phyloP scores from a whole-genome alignment of 2,888 invertebrate species.

The Ephialtes manifestator region DNA sequence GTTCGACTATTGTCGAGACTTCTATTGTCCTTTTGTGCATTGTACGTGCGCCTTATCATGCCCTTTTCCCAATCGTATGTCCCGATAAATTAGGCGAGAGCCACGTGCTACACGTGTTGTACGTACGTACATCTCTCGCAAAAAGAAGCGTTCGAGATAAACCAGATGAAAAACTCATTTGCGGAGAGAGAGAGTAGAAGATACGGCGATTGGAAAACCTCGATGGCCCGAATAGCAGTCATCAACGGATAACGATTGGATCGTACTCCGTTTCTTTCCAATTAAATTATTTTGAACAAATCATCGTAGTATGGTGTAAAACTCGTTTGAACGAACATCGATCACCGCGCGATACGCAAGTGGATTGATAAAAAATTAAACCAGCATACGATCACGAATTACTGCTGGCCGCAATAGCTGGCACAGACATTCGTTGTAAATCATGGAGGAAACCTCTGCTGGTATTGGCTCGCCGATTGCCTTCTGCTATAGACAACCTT shows the following conservation, averaged over 20 bases:
- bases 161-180: conserved; percentile 59
- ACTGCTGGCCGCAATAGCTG: conserved; percentile 41
- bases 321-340: conserved; percentile 3
- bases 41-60: conserved; percentile 68
- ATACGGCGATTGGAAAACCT: conserved; percentile 28
- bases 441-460: conserved; percentile 63
- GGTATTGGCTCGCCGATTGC: conserved; percentile 70
- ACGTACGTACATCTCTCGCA: conserved; percentile 24
- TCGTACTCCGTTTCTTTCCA: background rate
- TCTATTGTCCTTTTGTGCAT: conserved; percentile 71
- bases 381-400: conserved; percentile 49
- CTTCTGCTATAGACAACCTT: conserved; percentile 62
- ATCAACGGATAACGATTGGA: background rate
- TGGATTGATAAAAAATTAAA: conserved; percentile 57
- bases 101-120: conserved; percentile 66
- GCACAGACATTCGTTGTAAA: conserved; percentile 67
- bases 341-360: conserved; percentile 14
- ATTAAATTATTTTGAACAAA: background rate
- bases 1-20: conserved; percentile 63
- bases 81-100: conserved; percentile 66
- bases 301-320: conserved; percentile 9
- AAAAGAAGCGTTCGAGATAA: conserved; percentile 46
- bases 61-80: conserved; percentile 64
- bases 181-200: conserved; percentile 28
- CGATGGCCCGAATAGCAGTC: conserved; percentile 15